phyloP scores from a whole-genome alignment of 2,113 vertebrate genomes.

The Gopherus flavomarginatus region DNA sequence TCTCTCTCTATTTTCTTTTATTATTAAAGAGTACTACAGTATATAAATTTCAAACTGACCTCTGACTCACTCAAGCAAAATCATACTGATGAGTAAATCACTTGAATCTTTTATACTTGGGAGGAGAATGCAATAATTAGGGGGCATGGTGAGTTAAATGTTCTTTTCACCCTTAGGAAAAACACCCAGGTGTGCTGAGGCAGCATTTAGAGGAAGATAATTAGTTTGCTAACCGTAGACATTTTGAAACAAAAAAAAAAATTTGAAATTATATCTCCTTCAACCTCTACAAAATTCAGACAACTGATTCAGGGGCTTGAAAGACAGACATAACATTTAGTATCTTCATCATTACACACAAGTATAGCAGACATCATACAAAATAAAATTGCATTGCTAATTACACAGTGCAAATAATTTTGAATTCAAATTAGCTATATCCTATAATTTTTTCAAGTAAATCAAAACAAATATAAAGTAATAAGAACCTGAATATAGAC shows the following conservation, averaged over 20 bases:
- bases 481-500: background rate
- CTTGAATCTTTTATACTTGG: constrained; percentile 51
- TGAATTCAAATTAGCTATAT: background rate
- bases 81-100: constrained; percentile 22
- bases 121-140: constrained; percentile 55
- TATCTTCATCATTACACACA: background rate
- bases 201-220: background rate
- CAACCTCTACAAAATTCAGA: background rate
- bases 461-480: background rate
- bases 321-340: constrained; percentile 10
- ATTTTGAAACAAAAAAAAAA: constrained; percentile 11
- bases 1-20: background rate
- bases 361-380: background rate
- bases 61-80: constrained; percentile 23
- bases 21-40: constrained; percentile 2
- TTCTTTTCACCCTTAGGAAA: constrained; percentile 32
- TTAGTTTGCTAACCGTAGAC: constrained; percentile 42
- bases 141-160: constrained; percentile 36
- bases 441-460: background rate
- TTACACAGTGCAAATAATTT: background rate
- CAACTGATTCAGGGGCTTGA: background rate
- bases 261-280: background rate
- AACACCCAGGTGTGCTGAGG: constrained; percentile 38
- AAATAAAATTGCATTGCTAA: background rate
- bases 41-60: constrained; percentile 48